A percentile compares a stretch with the other conserved stretches of the same genome.
Conservation (phyloP, 2,113 vertebrate genomes). For the Lepisosteus oculatus region DNA sequence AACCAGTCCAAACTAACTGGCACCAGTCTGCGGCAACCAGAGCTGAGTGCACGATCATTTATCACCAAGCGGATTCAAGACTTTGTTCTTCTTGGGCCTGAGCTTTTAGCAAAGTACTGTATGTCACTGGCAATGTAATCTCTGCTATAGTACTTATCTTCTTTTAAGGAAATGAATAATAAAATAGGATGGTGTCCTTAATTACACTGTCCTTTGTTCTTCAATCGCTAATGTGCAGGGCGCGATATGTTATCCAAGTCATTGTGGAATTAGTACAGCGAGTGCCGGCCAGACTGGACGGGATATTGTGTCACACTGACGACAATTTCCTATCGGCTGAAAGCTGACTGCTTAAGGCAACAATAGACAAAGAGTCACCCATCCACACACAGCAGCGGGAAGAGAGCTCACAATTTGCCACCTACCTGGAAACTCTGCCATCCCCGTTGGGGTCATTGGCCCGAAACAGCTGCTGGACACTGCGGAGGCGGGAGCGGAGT, state of each 20-base stretch:
- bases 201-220: background rate
- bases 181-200: background rate
- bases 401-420: background rate
- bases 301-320: background rate
- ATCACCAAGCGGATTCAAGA: too few relatives aligned
- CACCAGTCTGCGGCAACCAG: too few relatives aligned
- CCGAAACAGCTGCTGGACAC: constrained; percentile 30
- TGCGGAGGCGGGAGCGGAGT: constrained; percentile 15
- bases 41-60: too few relatives aligned
- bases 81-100: too few relatives aligned
- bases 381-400: background rate
- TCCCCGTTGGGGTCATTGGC: constrained; percentile 32
- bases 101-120: background rate
- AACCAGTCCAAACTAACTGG: too few relatives aligned
- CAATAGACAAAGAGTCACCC: background rate
- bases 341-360: background rate
- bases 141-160: background rate
- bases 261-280: background rate
- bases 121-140: background rate
- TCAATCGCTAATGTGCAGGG: background rate
- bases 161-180: background rate
- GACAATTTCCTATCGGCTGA: background rate
- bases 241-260: background rate
- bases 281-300: background rate
- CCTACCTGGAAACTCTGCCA: constrained; percentile 34